A percentile compares a stretch with the other conserved stretches of the same genome.
phyloP scores from a whole-genome alignment of 2,797 vertebrate genomes.

The Austrolebias charrua region DNA sequence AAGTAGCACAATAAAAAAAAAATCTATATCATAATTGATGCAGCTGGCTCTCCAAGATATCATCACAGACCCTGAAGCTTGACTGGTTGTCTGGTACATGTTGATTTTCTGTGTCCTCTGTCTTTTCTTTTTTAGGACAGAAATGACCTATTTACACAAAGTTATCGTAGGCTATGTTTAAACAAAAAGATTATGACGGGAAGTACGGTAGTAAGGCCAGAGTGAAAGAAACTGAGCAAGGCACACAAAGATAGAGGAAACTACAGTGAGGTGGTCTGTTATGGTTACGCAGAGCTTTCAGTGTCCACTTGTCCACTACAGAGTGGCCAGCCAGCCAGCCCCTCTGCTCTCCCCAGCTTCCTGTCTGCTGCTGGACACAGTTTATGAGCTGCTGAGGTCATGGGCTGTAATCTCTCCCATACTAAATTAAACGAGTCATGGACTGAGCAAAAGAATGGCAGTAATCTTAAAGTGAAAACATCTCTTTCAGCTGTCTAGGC shows the following conservation, averaged over 20 bases:
- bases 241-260: constrained; percentile 10
- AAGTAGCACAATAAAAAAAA: constrained; percentile 47
- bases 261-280: constrained; percentile 57
- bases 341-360: constrained; percentile 40
- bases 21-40: constrained; percentile 55
- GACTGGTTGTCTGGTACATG: constrained; percentile 37
- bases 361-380: constrained; percentile 47
- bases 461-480: constrained; percentile 39
- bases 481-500: constrained; percentile 7
- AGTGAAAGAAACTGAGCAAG: constrained; percentile 23
- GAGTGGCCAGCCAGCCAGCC: constrained; percentile 39
- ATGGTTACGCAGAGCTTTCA: constrained; percentile 35
- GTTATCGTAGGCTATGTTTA: constrained; percentile 34
- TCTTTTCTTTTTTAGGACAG: background rate
- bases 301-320: constrained; percentile 31
- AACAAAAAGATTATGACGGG: constrained; percentile 55
- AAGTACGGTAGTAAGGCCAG: constrained; percentile 40
- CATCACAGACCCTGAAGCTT: constrained; percentile 31
- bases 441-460: constrained; percentile 23
- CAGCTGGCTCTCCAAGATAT: constrained; percentile 49
- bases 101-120: no score
- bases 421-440: constrained; percentile 43
- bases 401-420: constrained; percentile 53
- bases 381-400: constrained; percentile 65
- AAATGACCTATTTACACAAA: constrained; percentile 24